phyloP scores from a whole-genome alignment of 2,113 vertebrate species.

The Excalfactoria chinensis region DNA sequence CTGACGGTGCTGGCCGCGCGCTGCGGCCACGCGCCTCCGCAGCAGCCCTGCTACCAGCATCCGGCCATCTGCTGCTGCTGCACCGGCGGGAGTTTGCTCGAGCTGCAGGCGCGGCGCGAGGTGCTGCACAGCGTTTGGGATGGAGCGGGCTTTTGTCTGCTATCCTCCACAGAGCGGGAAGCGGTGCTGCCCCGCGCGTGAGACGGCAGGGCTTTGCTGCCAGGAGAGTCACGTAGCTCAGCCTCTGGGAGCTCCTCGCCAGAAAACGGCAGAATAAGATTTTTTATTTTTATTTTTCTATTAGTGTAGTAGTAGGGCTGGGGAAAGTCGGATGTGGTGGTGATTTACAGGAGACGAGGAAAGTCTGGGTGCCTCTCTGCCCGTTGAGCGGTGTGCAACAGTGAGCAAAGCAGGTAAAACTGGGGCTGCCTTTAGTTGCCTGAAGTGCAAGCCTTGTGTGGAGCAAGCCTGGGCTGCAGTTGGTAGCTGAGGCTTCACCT shows the following conservation, averaged over 20 bases:
- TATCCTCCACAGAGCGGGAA: not conserved
- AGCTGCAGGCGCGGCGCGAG: not conserved
- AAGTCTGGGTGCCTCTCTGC: fast-evolving
- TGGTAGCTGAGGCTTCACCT: not conserved
- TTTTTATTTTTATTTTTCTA: not conserved
- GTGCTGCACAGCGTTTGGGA: fast-evolving
- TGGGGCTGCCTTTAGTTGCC: not conserved
- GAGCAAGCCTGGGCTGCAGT: not conserved
- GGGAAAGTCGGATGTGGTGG: not conserved
- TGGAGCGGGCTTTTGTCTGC: not conserved
- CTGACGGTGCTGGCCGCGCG: not conserved
- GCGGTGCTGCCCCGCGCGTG: not conserved
- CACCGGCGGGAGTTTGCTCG: fast-evolving
- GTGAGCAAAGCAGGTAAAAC: fast-evolving
- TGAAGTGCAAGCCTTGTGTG: not conserved
- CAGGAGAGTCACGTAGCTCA: fast-evolving
- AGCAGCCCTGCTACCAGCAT: no score
- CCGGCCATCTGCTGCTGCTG: fast-evolving
- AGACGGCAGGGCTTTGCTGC: not conserved
- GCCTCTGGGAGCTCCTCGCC: fast-evolving
- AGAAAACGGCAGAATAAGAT: not conserved
- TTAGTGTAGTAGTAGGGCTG: fast-evolving
- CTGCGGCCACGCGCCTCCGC: no score
- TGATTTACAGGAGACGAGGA: no score
- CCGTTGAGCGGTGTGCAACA: fast-evolving